phyloP scores from a whole-genome alignment of 2,888 invertebrate genomes.

The Mythimna vitellina region DNA sequence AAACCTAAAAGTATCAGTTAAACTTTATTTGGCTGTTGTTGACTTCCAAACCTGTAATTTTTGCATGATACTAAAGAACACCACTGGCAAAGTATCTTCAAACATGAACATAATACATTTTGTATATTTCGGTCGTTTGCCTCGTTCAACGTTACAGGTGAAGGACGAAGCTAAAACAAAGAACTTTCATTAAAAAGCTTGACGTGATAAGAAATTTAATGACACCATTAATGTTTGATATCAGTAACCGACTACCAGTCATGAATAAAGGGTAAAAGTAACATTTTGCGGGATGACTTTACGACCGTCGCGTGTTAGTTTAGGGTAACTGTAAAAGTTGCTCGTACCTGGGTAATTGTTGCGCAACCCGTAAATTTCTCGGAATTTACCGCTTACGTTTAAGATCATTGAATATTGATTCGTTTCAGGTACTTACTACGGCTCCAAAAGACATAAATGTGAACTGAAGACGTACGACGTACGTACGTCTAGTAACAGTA shows the following conservation, averaged over 20 bases:
- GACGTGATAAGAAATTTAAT: conserved; percentile 62
- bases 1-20: background rate
- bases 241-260: conserved; percentile 63
- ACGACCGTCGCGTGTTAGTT: conserved; percentile 68
- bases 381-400: conserved; percentile 67
- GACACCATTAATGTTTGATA: conserved; percentile 67
- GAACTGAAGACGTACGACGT: conserved; percentile 10
- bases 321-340: conserved; percentile 64
- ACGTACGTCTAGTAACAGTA: background rate
- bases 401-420: conserved; percentile 70
- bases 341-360: conserved; percentile 54
- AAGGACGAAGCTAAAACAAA: conserved; percentile 30
- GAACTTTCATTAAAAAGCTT: conserved; percentile 43
- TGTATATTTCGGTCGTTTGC: conserved; percentile 4
- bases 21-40: background rate
- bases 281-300: conserved; percentile 65
- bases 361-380: conserved; percentile 56
- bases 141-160: conserved; percentile 11
- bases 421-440: conserved; percentile 25
- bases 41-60: background rate
- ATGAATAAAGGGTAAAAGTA: conserved; percentile 68
- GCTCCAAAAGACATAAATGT: conserved; percentile 23
- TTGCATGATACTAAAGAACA: background rate
- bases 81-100: background rate
- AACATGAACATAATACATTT: conserved; percentile 8